phyloP scores from a whole-genome alignment of 2,888 invertebrate genomes.

The Hipparchia sbordonii region DNA sequence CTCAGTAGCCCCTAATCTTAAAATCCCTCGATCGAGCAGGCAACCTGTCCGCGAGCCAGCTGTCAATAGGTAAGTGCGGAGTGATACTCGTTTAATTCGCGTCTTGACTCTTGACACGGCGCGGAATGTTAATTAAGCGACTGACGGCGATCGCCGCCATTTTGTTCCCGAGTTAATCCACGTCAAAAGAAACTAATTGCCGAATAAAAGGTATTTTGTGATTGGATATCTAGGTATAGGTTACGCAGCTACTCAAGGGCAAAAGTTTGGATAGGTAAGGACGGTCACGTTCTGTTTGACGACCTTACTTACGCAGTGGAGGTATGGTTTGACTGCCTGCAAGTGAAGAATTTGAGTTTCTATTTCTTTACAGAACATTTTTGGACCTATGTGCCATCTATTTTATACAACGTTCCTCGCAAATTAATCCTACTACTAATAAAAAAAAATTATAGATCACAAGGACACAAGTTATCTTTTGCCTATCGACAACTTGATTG shows the following conservation, averaged over 20 bases:
- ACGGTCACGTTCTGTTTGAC: not conserved
- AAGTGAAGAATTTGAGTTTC: too few species aligned
- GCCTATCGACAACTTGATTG: too few species aligned
- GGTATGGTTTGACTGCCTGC: too few species aligned
- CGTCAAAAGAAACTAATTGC: conserved; percentile 33
- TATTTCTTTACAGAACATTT: too few species aligned
- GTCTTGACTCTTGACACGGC: conserved; percentile 59
- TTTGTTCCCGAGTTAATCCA: conserved; percentile 42
- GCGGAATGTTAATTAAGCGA: conserved; percentile 65
- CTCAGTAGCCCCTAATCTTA: too few species aligned
- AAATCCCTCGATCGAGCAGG: not conserved
- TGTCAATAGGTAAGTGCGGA: conserved; percentile 37
- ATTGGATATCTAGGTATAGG: not conserved
- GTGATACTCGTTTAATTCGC: conserved; percentile 53
- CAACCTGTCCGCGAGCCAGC: conserved; percentile 25
- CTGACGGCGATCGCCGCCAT: conserved; percentile 53
- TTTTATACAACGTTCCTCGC: too few species aligned
- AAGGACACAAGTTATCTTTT: too few species aligned
- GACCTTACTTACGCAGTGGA: not conserved
- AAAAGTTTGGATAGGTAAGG: not conserved
- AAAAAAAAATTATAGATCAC: too few species aligned
- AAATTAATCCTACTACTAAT: too few species aligned
- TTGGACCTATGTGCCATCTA: too few species aligned
- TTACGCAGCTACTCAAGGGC: not conserved
- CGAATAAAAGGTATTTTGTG: conserved; percentile 19